These are phyloP conservation scores for Papilio xuthus DNA, from an alignment of 1,140 invertebrate genomes.

Conservation along the genomic window DNA sequence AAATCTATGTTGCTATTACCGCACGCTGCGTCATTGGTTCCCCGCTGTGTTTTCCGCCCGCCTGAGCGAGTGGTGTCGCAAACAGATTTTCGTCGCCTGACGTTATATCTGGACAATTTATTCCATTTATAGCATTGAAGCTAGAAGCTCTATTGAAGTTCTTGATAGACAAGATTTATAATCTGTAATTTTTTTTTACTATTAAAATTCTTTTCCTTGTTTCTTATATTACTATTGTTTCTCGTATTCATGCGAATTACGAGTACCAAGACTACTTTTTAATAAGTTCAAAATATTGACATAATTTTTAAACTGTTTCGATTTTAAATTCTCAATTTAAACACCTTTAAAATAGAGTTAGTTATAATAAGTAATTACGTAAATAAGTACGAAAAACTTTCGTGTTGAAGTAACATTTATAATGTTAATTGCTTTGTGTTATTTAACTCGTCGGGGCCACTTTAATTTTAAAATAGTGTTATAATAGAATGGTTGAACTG, in stretches of 20 bases:
- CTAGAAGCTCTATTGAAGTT: background rate
- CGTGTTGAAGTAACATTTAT: constrained; percentile 1
- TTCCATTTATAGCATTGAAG: constrained; percentile 25
- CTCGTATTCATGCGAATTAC: no score
- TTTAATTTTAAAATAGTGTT: background rate
- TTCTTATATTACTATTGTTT: no score
- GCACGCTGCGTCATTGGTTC: background rate
- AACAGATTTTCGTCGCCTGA: constrained; percentile 24
- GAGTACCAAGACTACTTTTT: no score
- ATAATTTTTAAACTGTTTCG: no score
- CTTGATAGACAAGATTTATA: background rate
- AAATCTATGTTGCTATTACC: background rate
- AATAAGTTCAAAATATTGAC: no score
- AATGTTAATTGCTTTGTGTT: constrained; percentile 2
- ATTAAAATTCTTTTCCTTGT: background rate
- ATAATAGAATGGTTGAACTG: background rate
- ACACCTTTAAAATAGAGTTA: background rate
- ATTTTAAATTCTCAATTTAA: no score
- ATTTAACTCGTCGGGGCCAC: background rate
- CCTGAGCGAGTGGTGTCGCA: constrained; percentile 1
- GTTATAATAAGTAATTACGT: no score
- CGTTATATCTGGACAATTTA: constrained; percentile 27
- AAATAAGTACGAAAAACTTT: background rate
- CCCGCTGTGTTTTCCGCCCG: constrained; percentile 15
- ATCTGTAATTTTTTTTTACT: background rate